Conservation (phyloP, 2,797 vertebrate genomes). For the Microhierax caerulescens region DNA sequence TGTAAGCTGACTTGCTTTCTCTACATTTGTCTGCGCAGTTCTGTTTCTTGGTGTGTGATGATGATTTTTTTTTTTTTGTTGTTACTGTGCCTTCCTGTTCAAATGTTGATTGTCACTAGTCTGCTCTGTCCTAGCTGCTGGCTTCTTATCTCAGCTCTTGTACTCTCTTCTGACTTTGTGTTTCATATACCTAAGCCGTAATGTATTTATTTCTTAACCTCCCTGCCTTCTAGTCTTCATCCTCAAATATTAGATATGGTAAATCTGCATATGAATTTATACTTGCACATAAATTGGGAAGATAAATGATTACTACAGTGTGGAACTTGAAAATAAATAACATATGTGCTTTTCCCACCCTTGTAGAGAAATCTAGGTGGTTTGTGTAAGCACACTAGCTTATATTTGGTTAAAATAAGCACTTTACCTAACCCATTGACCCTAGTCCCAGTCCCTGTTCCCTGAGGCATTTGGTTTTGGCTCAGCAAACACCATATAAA, state of each 20-base stretch:
- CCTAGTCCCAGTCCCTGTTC: background rate
- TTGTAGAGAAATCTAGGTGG: slow-evolving; percentile 5
- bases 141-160: background rate
- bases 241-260: background rate
- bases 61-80: background rate
- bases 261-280: slow-evolving; percentile 17
- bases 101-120: background rate
- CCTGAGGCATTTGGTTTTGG: slow-evolving; percentile 15
- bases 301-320: background rate
- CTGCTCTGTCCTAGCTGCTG: background rate
- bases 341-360: slow-evolving; percentile 3
- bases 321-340: slow-evolving; percentile 24
- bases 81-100: background rate
- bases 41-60: background rate
- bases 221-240: background rate
- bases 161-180: background rate
- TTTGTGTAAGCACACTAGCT: background rate
- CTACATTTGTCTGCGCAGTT: background rate
- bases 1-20: background rate
- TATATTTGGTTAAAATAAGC: slow-evolving; percentile 48
- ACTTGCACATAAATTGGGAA: background rate
- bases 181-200: background rate
- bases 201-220: background rate
- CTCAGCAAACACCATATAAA: background rate
- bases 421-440: slow-evolving; percentile 25